A percentile compares a stretch with the other conserved stretches of the same genome.
These are phyloP conservation scores for Aphis gossypii DNA, from an alignment of 1,140 invertebrate species.

Conservation along the genomic window DNA sequence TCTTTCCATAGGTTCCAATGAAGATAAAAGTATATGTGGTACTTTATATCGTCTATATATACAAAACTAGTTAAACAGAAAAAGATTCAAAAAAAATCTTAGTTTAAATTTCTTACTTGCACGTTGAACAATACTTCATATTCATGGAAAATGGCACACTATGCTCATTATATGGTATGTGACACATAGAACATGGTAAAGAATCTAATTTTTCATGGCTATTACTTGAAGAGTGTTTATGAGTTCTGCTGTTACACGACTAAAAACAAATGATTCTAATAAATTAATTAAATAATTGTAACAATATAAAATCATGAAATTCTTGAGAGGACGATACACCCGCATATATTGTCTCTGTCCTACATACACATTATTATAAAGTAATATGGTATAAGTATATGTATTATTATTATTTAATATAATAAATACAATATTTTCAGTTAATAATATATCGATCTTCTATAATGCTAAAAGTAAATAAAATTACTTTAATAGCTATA, in stretches of 20 bases:
- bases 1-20: constrained; percentile 75
- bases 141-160: constrained; percentile 76
- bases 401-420: too few species aligned
- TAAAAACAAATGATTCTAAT: constrained; percentile 44
- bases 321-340: neutral
- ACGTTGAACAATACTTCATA: constrained; percentile 73
- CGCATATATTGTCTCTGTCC: too few species aligned
- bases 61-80: neutral
- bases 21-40: constrained; percentile 54
- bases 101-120: constrained; percentile 67
- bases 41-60: constrained; percentile 37
- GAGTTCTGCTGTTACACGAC: constrained; percentile 36
- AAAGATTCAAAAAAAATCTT: neutral
- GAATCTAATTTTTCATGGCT: constrained; percentile 55
- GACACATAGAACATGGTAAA: constrained; percentile 71
- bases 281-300: neutral
- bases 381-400: too few species aligned
- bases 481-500: too few species aligned
- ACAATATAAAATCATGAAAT: neutral
- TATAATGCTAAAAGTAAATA: too few species aligned
- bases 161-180: constrained; percentile 79
- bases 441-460: too few species aligned
- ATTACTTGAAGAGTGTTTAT: constrained; percentile 58
- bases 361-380: too few species aligned
- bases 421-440: too few species aligned